These are phyloP conservation scores for Globodera rostochiensis DNA, from an alignment of 1,140 invertebrate genomes.

Conservation along the genomic window DNA sequence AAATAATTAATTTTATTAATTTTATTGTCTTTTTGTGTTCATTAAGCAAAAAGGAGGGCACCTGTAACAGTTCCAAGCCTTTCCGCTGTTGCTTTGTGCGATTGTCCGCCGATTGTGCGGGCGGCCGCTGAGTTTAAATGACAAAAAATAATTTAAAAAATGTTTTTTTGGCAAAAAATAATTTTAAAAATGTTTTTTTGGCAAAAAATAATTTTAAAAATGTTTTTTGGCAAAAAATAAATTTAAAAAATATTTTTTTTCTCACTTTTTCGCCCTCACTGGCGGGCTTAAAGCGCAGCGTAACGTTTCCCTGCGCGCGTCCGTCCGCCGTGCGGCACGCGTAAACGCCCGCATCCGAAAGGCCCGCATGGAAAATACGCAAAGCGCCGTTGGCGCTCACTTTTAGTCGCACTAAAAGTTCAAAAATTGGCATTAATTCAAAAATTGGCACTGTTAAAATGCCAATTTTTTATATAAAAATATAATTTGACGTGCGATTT, in stretches of 20 bases:
- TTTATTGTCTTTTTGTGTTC: too few relatives aligned
- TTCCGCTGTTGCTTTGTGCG: constrained; percentile 3
- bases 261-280: constrained; percentile 16
- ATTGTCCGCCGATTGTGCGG: not conserved
- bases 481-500: not conserved
- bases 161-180: not conserved
- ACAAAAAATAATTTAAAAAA: not conserved
- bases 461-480: constrained; percentile 23
- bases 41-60: not conserved
- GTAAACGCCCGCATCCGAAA: constrained; percentile 62
- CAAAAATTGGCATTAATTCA: not conserved
- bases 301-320: constrained; percentile 59
- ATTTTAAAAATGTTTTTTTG: not conserved
- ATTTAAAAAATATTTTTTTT: constrained; percentile 3
- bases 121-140: too few relatives aligned
- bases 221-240: not conserved
- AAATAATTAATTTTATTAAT: too few relatives aligned
- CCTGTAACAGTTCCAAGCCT: constrained; percentile 20
- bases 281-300: constrained; percentile 53
- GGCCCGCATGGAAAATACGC: constrained; percentile 61
- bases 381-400: constrained; percentile 62
- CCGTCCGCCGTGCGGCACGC: constrained; percentile 57
- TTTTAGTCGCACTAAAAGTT: constrained; percentile 62
- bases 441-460: not conserved
- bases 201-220: not conserved